These are phyloP conservation scores for Cyprinella venusta DNA, from an alignment of 2,797 vertebrate species.

Conservation along the genomic window DNA sequence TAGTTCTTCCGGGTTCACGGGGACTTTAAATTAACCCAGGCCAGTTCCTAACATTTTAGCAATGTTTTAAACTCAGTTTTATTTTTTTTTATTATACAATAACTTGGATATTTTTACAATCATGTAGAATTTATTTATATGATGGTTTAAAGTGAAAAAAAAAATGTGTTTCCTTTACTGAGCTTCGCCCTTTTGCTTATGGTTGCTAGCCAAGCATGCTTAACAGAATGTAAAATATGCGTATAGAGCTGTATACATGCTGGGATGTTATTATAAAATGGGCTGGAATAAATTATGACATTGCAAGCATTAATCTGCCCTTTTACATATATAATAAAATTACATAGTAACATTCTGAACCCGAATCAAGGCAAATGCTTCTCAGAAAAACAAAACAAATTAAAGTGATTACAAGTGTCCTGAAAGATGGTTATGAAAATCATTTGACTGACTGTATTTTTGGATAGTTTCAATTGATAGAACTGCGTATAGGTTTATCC, in stretches of 20 bases:
- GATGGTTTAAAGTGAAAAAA: background rate
- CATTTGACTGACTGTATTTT: background rate
- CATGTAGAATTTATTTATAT: background rate
- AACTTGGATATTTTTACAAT: background rate
- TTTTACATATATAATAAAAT: background rate
- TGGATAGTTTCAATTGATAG: background rate
- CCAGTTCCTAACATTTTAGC: background rate
- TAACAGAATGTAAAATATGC: background rate
- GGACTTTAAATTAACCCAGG: conserved; percentile 26
- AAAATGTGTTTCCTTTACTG: background rate
- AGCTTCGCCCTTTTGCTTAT: background rate
- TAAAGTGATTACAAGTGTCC: no score
- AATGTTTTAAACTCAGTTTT: background rate
- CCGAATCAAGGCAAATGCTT: background rate
- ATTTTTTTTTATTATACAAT: no score
- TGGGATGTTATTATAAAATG: background rate
- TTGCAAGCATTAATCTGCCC: background rate
- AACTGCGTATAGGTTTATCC: background rate
- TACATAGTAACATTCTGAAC: background rate
- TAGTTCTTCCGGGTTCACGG: no score
- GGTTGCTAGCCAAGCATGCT: background rate
- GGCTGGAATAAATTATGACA: background rate
- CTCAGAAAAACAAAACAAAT: no score
- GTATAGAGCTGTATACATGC: background rate
- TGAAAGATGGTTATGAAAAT: background rate